phyloP scores from a whole-genome alignment of 2,888 invertebrate species.

The Orgyia antiqua region DNA sequence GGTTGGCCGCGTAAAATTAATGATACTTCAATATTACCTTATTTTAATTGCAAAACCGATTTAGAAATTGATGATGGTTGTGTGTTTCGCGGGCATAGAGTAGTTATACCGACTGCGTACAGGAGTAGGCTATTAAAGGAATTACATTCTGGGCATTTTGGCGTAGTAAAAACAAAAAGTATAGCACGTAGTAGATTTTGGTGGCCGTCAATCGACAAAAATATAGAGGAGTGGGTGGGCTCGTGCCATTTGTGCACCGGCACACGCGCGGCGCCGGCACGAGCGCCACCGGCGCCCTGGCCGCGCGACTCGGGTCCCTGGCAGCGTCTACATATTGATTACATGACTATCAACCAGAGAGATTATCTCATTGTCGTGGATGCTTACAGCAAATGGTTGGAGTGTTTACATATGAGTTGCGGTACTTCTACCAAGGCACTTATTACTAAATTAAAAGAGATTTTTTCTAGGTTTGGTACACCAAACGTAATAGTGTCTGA shows the following conservation, averaged over 20 bases:
- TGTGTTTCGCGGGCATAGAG: background rate
- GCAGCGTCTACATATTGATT: background rate
- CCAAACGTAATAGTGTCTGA: background rate
- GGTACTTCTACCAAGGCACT: background rate
- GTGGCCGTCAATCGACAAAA: background rate
- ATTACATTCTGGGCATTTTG: background rate
- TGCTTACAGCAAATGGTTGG: background rate
- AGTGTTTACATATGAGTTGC: background rate
- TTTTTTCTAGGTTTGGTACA: background rate
- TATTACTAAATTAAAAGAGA: background rate
- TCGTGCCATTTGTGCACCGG: background rate
- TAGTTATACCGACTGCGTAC: background rate
- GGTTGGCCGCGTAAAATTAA: no score
- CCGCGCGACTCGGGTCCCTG: background rate
- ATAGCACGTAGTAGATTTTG: background rate
- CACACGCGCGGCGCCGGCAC: background rate
- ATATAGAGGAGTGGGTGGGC: background rate
- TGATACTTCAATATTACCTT: no score
- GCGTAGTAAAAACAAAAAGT: background rate
- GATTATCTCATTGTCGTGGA: background rate
- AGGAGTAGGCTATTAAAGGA: background rate
- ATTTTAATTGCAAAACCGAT: background rate
- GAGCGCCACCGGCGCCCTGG: background rate
- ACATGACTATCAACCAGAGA: background rate
- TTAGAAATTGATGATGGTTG: background rate